phyloP scores from a whole-genome alignment of 2,888 invertebrate genomes.

The Punctoribates punctum region DNA sequence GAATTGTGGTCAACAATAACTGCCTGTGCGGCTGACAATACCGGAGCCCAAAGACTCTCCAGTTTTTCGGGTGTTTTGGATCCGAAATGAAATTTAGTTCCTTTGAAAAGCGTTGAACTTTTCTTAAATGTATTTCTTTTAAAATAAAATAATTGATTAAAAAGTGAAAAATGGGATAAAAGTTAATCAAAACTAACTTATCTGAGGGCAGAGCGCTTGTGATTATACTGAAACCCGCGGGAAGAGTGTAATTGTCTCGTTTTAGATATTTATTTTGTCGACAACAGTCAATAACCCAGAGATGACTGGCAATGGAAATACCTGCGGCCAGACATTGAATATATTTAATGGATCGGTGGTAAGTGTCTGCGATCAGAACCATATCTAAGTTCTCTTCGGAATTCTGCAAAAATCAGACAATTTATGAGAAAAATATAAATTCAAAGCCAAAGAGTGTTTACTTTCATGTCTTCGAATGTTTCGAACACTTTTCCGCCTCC shows the following conservation, averaged over 20 bases:
- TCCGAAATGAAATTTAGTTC: constrained; percentile 45
- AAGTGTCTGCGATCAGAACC: constrained; percentile 52
- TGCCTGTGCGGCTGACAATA: constrained; percentile 46
- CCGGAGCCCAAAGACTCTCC: constrained; percentile 47
- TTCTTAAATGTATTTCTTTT: constrained; percentile 41
- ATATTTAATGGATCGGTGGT: constrained; percentile 54
- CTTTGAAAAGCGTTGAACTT: constrained; percentile 46
- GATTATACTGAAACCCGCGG: constrained; percentile 46
- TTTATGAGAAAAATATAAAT: not conserved
- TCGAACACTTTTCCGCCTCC: constrained; percentile 52
- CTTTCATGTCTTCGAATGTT: constrained; percentile 46
- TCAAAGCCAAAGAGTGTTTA: constrained; percentile 12
- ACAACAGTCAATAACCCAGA: constrained; percentile 68
- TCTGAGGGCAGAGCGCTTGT: constrained; percentile 43
- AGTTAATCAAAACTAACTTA: constrained; percentile 44
- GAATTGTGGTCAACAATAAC: constrained; percentile 46
- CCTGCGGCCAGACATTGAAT: constrained; percentile 53
- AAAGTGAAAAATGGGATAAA: not conserved
- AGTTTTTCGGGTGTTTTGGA: constrained; percentile 45
- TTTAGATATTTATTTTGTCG: constrained; percentile 44
- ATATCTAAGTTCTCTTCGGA: constrained; percentile 45
- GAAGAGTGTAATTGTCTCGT: constrained; percentile 43
- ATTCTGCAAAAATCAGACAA: constrained; percentile 19
- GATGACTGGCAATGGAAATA: constrained; percentile 53
- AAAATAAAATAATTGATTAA: not conserved